Conservation (phyloP, 2,113 vertebrate genomes). For the Scalopus aquaticus region DNA sequence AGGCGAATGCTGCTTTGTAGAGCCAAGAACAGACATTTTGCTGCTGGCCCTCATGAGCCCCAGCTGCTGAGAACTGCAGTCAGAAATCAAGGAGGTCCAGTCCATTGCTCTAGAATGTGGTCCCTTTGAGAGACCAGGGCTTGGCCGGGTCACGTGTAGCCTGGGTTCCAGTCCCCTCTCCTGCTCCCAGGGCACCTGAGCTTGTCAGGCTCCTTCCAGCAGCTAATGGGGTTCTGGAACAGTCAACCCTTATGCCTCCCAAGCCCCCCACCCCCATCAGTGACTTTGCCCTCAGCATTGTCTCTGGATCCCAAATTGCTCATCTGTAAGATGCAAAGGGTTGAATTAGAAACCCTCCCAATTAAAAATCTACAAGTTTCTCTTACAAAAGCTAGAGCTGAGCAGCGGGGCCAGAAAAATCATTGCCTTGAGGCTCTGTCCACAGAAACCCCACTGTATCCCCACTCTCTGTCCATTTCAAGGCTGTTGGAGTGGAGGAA, state of each 20-base stretch:
- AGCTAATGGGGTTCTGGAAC: neutral
- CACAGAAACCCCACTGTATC: neutral
- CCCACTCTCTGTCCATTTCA: constrained; percentile 31
- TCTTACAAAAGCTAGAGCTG: neutral
- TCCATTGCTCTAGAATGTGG: neutral
- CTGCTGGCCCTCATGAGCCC: constrained; percentile 45
- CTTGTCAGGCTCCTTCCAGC: neutral
- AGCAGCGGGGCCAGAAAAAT: neutral
- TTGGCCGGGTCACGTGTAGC: neutral
- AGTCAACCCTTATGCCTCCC: neutral
- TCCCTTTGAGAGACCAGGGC: neutral
- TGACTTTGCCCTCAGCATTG: neutral
- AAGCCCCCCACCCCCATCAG: neutral
- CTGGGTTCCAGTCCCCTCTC: neutral
- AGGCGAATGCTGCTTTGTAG: constrained; percentile 38
- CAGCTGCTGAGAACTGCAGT: constrained; percentile 4
- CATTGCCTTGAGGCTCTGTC: neutral
- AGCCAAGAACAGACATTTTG: constrained; percentile 60
- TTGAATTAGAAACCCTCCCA: neutral
- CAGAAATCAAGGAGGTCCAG: neutral
- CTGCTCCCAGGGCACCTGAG: neutral
- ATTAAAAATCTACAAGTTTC: constrained; percentile 40
- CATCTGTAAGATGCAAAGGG: neutral
- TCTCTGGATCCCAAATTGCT: neutral
- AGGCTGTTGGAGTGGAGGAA: constrained; percentile 45